Evolutionary conservation across 2,888 invertebrate species (phyloP).

Genomic region (Byasa hedistus): DNA sequence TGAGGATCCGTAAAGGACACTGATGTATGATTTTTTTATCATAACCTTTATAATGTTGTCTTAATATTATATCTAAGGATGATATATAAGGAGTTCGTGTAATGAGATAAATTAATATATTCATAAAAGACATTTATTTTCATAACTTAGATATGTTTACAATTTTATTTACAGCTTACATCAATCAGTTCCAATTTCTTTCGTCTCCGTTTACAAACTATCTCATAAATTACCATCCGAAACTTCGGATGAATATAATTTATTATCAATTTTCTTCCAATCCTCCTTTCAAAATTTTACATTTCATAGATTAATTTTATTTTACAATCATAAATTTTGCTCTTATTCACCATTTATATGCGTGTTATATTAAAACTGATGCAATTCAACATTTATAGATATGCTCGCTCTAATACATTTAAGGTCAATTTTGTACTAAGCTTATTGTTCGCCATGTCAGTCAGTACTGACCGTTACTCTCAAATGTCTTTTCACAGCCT

Average conservation of each 20-base stretch:
- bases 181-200: slow-evolving; percentile 75
- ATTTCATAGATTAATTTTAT: background rate
- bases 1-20: no score
- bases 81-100: slow-evolving; percentile 5
- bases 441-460: background rate
- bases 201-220: slow-evolving; percentile 55
- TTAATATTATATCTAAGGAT: no score
- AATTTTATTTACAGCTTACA: slow-evolving; percentile 67
- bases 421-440: background rate
- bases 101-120: slow-evolving; percentile 22
- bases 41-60: no score
- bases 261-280: slow-evolving; percentile 1
- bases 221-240: slow-evolving; percentile 44
- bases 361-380: slow-evolving; percentile 8
- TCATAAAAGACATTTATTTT: slow-evolving; percentile 38
- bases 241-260: slow-evolving; percentile 14
- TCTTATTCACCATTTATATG: slow-evolving; percentile 23
- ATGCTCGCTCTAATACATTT: no score
- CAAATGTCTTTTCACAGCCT: slow-evolving; percentile 69
- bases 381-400: background rate
- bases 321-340: slow-evolving; percentile 5
- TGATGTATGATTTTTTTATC: no score
- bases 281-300: slow-evolving; percentile 2
- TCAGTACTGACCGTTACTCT: slow-evolving; percentile 1
- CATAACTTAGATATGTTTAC: slow-evolving; percentile 35